Evolutionary conservation across 2,113 vertebrate species (phyloP).

Genomic region (Xenus cinereus): DNA sequence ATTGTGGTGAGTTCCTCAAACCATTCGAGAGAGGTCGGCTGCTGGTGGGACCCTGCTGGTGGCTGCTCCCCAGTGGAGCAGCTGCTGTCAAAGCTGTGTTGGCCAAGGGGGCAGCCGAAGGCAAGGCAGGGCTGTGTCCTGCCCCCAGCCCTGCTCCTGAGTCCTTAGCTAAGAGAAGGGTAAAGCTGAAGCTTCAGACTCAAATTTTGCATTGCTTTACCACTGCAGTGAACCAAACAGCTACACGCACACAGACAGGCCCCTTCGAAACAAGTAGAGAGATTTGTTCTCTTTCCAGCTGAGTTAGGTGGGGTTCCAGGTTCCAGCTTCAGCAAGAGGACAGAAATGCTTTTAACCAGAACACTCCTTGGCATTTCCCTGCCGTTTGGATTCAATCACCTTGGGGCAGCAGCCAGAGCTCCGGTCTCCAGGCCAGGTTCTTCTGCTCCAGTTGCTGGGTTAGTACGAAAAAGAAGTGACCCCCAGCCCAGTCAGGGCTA

Average conservation of each 20-base stretch:
- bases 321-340: not conserved
- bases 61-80: not conserved
- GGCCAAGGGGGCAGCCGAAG: not conserved
- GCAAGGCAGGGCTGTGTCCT: not conserved
- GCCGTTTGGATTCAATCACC: not conserved
- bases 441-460: not conserved
- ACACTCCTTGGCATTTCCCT: not conserved
- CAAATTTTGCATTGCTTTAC: not conserved
- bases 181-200: not conserved
- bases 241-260: not conserved
- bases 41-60: not conserved
- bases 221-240: not conserved
- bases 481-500: not conserved
- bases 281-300: not conserved
- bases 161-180: not conserved
- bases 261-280: not conserved
- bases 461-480: not conserved
- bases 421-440: not conserved
- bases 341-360: not conserved
- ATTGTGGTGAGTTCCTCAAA: too few species aligned
- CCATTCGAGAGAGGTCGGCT: not conserved
- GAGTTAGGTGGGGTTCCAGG: not conserved
- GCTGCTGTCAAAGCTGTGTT: not conserved
- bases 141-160: fast-evolving
- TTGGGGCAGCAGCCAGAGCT: not conserved